A percentile compares a stretch with the other conserved stretches of the same genome.
These are phyloP conservation scores for Cataglyphis albicans DNA, from an alignment of 2,888 invertebrate genomes.

Conservation along the genomic window DNA sequence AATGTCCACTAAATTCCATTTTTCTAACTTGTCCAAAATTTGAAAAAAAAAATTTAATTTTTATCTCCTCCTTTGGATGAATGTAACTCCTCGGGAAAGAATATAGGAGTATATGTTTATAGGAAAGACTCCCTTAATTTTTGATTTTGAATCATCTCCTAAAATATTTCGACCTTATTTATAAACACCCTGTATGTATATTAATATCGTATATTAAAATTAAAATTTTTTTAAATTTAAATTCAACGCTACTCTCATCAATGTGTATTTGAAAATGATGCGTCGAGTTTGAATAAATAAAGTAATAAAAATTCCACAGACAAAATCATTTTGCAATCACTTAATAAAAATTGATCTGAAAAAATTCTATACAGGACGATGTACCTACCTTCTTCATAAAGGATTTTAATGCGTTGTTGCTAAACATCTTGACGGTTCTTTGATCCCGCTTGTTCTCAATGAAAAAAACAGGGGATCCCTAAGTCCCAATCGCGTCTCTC, in stretches of 20 bases:
- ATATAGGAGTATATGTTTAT: too few relatives aligned
- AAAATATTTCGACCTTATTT: too few relatives aligned
- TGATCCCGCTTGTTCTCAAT: constrained; percentile 37
- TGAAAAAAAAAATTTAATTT: too few relatives aligned
- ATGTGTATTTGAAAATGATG: not conserved
- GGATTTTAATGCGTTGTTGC: constrained; percentile 94
- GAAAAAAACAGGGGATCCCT: constrained; percentile 60
- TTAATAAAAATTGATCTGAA: not conserved
- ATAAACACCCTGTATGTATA: not conserved
- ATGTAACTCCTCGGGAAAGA: too few relatives aligned
- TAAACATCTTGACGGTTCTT: constrained; percentile 90
- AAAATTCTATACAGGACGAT: not conserved
- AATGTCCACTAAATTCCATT: too few relatives aligned
- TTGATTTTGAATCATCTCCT: too few relatives aligned
- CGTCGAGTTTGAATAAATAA: not conserved
- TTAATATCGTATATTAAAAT: not conserved
- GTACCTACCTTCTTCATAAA: constrained; percentile 96
- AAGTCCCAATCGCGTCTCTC: constrained; percentile 71
- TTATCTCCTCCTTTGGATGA: too few relatives aligned
- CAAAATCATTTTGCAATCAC: not conserved
- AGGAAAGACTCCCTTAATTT: too few relatives aligned
- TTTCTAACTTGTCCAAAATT: too few relatives aligned
- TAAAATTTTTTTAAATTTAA: not conserved
- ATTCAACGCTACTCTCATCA: not conserved
- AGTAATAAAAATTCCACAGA: not conserved